Evolutionary conservation across 2,113 vertebrate genomes (phyloP).

Genomic region (Alethe castanea): DNA sequence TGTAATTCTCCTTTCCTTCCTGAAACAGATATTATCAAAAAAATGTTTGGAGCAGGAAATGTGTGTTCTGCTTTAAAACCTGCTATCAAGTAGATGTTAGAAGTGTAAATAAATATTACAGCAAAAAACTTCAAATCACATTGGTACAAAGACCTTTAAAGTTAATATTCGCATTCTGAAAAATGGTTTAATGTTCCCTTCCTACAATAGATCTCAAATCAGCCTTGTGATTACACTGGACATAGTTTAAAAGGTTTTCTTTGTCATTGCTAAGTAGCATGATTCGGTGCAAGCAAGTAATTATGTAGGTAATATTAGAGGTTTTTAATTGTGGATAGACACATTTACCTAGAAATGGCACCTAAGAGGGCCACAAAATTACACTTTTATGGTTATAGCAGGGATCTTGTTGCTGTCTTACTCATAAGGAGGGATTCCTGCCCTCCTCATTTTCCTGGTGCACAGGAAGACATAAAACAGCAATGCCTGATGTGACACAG

Average conservation of each 20-base stretch:
- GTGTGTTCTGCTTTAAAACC: not conserved
- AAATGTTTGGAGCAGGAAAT: not conserved
- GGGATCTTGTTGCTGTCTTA: slow-evolving; percentile 12
- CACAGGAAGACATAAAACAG: not conserved
- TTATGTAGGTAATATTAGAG: slow-evolving; percentile 41
- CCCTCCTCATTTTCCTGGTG: not conserved
- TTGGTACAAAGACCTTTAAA: not conserved
- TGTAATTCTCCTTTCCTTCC: not conserved
- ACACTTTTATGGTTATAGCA: slow-evolving; percentile 15
- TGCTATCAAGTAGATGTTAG: not conserved
- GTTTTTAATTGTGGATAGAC: slow-evolving; percentile 44
- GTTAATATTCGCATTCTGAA: not conserved
- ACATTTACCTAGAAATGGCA: slow-evolving; percentile 29
- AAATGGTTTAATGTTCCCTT: not conserved
- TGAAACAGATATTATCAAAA: not conserved
- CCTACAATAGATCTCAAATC: not conserved
- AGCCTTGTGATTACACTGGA: not conserved
- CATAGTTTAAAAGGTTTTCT: not conserved
- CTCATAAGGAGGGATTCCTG: not conserved
- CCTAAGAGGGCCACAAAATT: slow-evolving; percentile 49
- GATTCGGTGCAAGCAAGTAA: not conserved
- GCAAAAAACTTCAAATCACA: rapidly evolving
- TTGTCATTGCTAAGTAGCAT: slow-evolving; percentile 5
- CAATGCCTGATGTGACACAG: not conserved
- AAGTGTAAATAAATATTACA: not conserved